Base-by-base conservation (phyloP, 2,113 vertebrate genomes). In the Tachuris rubrigastra region DNA sequence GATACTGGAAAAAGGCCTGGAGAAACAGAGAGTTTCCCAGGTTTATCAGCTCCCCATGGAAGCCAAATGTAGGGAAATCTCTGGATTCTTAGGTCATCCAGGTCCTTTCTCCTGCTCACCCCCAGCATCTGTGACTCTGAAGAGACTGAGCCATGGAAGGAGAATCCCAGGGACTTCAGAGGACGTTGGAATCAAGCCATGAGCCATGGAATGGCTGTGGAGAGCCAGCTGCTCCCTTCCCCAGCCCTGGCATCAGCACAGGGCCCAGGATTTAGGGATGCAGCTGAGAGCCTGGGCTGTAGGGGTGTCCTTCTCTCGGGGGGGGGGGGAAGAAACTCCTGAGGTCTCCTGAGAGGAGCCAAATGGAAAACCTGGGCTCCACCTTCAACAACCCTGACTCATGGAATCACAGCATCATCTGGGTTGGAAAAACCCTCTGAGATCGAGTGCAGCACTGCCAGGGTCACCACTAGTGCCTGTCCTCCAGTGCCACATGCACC, bases 321-420 rank as follows among this genome's bases (percentile, higher is more conserved):
- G n/a, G 23, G 8, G 3, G 50, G 35, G n/a, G 23, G 7, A 12
- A 2, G 47, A 33, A 62, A 47, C 11, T 31, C 65, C 19, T 0
- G 1, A 37, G 77, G 25, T 28, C 53, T 63, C 22, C 72, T 6
- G 75, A 85, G 60, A 1, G 50, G 58, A 66, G 28, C n/a, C 82
- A 35, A 7, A 3, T 1, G 50, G 31, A 25, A 33, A 59, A 3
- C 25, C 5, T 4, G 35, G 39, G 52, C 62, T 82, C 31, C 50
- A 25, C 72, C 52, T 79, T 24, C 28, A 8, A 6, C 18, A 30
- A 21, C 10, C 0, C 27, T 12, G 65, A 23, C 18, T 9, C 55
- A 6, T 19, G 47, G 47, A 49, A 19, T 5, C 3, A 13, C 0
- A 1, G 78, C 9, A 7, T 12, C 47, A 13, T 10, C 15, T 6